A percentile compares a stretch with the other conserved stretches of the same genome.
These are phyloP conservation scores for Chitala chitala DNA, from an alignment of 2,113 vertebrate genomes.

Conservation along the genomic window DNA sequence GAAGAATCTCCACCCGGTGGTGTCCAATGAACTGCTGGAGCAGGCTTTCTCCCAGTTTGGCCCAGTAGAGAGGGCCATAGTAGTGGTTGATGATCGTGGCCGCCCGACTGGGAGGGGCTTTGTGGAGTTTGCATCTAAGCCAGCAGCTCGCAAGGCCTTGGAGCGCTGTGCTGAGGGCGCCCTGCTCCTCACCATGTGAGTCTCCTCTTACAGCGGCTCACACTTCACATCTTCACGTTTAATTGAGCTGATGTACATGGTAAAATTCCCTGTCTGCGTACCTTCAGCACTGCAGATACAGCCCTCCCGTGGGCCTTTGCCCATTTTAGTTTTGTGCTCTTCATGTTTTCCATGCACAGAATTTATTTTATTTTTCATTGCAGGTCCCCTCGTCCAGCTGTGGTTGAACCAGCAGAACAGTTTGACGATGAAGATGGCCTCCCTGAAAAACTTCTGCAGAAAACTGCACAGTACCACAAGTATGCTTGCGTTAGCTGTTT, in stretches of 20 bases:
- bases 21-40: slow-evolving; percentile 94
- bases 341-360: background rate
- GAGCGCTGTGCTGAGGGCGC: slow-evolving; percentile 91
- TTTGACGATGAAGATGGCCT: slow-evolving; percentile 93
- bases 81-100: slow-evolving; percentile 90
- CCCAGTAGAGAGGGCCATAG: slow-evolving; percentile 85
- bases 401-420: slow-evolving; percentile 91
- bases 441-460: slow-evolving; percentile 86
- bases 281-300: too few species aligned
- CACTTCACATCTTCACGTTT: background rate
- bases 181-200: slow-evolving; percentile 91
- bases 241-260: too few species aligned
- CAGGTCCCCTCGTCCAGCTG: slow-evolving; percentile 89
- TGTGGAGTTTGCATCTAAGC: slow-evolving; percentile 92
- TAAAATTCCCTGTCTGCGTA: too few species aligned
- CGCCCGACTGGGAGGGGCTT: slow-evolving; percentile 87
- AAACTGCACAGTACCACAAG: slow-evolving; percentile 91
- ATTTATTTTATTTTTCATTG: slow-evolving; percentile 17
- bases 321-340: too few species aligned
- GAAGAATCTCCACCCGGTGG: slow-evolving; percentile 85
- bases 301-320: too few species aligned
- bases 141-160: slow-evolving; percentile 85
- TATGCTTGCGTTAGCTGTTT: slow-evolving; percentile 45
- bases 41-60: slow-evolving; percentile 94
- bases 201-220: slow-evolving; percentile 20